Evolutionary conservation across 2,113 vertebrate genomes (phyloP).

Genomic region (Halichoerus grypus): DNA sequence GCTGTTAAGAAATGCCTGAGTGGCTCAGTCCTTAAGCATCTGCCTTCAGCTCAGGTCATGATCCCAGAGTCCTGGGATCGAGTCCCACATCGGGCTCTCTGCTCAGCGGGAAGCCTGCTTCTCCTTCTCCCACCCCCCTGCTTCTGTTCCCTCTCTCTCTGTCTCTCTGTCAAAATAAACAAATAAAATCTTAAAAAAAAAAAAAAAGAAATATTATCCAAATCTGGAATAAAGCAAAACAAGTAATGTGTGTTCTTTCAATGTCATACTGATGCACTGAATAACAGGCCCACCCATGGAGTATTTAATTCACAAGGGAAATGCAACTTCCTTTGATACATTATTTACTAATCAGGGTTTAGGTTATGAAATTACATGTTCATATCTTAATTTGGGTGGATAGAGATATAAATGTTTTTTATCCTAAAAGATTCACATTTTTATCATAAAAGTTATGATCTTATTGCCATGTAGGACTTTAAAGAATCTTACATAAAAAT

Average conservation of each 20-base stretch:
- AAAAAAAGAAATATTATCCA: neutral
- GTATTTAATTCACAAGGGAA: neutral
- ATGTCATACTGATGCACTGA: neutral
- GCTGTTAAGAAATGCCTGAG: neutral
- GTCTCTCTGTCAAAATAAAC: no score
- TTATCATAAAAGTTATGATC: neutral
- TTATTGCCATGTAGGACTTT: neutral
- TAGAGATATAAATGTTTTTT: neutral
- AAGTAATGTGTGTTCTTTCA: neutral
- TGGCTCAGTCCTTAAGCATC: no score
- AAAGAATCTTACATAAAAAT: neutral
- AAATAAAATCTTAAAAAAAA: no score
- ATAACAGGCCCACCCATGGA: neutral
- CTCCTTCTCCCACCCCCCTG: no score
- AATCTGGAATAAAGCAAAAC: neutral
- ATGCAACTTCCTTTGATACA: neutral
- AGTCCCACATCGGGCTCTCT: no score
- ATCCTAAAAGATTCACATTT: neutral
- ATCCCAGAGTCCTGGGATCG: no score
- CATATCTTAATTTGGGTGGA: neutral
- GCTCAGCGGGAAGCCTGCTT: no score
- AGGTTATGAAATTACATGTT: neutral
- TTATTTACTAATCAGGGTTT: neutral
- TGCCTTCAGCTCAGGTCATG: no score
- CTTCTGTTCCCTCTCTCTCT: no score